Evolutionary conservation across 2,797 vertebrate genomes (phyloP), one percentile per base, ranked within the genome.

Genomic region (Gorsachius magnificus): DNA sequence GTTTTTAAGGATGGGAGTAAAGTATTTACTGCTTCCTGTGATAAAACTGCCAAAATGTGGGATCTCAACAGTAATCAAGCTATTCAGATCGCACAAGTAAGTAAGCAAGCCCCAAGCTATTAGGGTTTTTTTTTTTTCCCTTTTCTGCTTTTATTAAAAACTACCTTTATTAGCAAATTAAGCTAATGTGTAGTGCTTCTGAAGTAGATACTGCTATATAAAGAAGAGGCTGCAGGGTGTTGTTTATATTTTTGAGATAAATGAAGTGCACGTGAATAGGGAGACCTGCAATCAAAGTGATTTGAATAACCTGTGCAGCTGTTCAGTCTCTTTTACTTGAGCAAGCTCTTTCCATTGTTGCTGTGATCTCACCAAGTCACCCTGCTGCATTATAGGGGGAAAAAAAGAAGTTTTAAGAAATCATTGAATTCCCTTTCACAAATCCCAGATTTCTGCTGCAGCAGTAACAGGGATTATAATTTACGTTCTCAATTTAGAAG

Each of bases 31-130:
- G 99, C 99, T 28, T 99, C 99, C 1, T 99, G 99, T 98, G 99
- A 99, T 97, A 99, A 99, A 98, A 99, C 99, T 31, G 99, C 99
- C 80, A 99, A 99, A 98, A 99, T 99, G 99, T 99, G 99, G 99
- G 99, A 99, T 98, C 99, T 99, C 72, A 99, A 99, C 97, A 99
- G 99, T 93, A 99, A 99, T 84, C 99, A 99, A 92, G 99, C 99
- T 8, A 99, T 99, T 97, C 99, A 99, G 98, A 99, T 99, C 38
- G 99, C 99, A 92, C 99, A 99, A 98, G 99, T 99, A 99, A 98
- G 99, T 99, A 96, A 58, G 16, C 46, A 45, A 90, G 2, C 25
- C 38, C 38, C 15, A 46, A 53, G 50, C 25, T 76, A 4, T 31
- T 69, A 15, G 17, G 11, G 6, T 4, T 21, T 65, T 53, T 43